Evolutionary conservation across 2,888 invertebrate genomes (phyloP).

Genomic region (Caenorhabditis plicata): DNA sequence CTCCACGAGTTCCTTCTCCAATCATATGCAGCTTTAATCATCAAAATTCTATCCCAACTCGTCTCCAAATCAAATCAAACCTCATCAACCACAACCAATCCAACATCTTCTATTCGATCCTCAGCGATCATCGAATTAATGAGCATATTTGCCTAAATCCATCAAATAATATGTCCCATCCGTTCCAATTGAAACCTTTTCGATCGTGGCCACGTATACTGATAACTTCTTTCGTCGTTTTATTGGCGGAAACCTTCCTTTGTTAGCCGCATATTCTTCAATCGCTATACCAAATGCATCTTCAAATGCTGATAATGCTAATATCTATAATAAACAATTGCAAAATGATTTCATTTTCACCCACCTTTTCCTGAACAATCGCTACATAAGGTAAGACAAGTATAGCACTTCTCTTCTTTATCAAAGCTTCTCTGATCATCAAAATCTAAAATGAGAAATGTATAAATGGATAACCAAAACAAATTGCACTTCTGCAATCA

Average conservation of each 20-base stretch:
- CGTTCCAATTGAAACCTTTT: constrained; percentile 74
- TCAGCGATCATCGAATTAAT: constrained; percentile 80
- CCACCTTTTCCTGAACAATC: constrained; percentile 93
- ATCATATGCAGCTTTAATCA: constrained; percentile 76
- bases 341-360: not conserved
- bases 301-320: constrained; percentile 82
- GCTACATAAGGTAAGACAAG: constrained; percentile 92
- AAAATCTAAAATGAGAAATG: constrained; percentile 70
- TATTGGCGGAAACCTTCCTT: constrained; percentile 78
- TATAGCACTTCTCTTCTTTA: constrained; percentile 79
- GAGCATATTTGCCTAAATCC: constrained; percentile 74
- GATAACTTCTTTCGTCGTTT: constrained; percentile 76
- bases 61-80: constrained; percentile 46
- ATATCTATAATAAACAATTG: constrained; percentile 72
- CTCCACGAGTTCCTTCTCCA: constrained; percentile 81
- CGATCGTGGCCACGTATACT: constrained; percentile 88
- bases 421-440: constrained; percentile 82
- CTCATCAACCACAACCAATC: constrained; percentile 84
- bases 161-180: constrained; percentile 1
- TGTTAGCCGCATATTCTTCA: constrained; percentile 89
- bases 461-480: not conserved
- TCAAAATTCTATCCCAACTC: not conserved
- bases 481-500: constrained; percentile 80
- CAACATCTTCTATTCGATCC: constrained; percentile 76
- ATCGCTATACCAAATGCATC: constrained; percentile 83